Conservation (phyloP, 2,113 vertebrate species). For the Platysternon megacephalum region DNA sequence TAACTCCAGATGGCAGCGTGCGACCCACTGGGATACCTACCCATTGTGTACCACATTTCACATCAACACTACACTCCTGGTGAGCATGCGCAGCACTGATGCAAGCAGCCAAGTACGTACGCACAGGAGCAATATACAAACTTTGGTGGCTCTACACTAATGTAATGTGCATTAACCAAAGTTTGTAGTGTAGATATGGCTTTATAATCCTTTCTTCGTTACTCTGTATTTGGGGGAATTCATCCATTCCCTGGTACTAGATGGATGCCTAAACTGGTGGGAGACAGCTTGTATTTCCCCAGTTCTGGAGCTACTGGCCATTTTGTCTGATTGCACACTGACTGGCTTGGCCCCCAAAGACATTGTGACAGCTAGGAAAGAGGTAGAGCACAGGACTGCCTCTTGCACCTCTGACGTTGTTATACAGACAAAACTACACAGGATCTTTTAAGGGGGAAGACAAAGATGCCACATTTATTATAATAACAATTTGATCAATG, state of each 20-base stretch:
- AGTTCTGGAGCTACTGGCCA: neutral
- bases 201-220: neutral
- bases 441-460: no score
- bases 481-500: no score
- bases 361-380: neutral
- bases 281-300: neutral
- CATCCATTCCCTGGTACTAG: neutral
- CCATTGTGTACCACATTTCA: neutral
- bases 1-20: neutral
- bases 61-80: neutral
- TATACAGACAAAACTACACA: no score
- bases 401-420: neutral
- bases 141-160: neutral
- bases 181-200: neutral
- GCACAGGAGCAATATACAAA: neutral
- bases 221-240: neutral
- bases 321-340: neutral
- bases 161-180: neutral
- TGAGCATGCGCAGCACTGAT: neutral
- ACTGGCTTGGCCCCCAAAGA: accelerated
- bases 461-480: no score
- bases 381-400: neutral
- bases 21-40: neutral
- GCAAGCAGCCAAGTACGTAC: neutral
- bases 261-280: neutral